Percentiles rank a stretch among this genome's conserved stretches.
Conservation (phyloP, 2,113 vertebrate species). For the Eublepharis macularius region DNA sequence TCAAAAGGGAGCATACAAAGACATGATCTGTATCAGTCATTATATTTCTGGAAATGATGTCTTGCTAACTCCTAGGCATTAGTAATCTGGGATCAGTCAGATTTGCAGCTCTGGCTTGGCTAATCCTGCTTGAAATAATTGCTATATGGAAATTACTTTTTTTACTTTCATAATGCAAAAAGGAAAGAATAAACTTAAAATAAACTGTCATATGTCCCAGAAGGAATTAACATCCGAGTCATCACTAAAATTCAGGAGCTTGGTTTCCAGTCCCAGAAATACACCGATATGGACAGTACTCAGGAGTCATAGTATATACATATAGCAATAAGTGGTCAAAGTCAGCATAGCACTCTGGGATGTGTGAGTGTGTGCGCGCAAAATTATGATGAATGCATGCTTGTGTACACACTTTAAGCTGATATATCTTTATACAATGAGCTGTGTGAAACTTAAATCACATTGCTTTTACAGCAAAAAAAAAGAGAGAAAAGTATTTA, state of each 20-base stretch:
- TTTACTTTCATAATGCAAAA: neutral
- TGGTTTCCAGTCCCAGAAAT: neutral
- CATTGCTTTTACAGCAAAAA: neutral
- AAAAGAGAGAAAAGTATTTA: no score
- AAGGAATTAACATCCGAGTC: slow-evolving; percentile 30
- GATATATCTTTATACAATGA: neutral
- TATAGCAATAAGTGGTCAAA: neutral
- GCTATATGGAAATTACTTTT: neutral
- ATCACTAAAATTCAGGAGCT: slow-evolving; percentile 18
- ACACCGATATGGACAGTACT: neutral
- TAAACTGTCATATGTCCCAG: neutral
- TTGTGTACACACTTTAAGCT: no score
- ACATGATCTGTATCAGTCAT: neutral
- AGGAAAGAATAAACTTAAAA: slow-evolving; percentile 16
- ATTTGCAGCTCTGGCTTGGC: neutral
- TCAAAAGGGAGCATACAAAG: neutral
- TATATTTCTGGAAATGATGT: neutral
- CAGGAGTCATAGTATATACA: neutral
- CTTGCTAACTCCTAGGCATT: neutral
- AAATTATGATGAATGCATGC: neutral
- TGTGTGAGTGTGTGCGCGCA: no score
- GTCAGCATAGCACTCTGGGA: neutral
- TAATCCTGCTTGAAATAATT: neutral
- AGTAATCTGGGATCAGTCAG: neutral
- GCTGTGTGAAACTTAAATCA: neutral